Evolutionary conservation across 1,140 invertebrate species (phyloP).

Genomic region (Leptonema lineaticorne): DNA sequence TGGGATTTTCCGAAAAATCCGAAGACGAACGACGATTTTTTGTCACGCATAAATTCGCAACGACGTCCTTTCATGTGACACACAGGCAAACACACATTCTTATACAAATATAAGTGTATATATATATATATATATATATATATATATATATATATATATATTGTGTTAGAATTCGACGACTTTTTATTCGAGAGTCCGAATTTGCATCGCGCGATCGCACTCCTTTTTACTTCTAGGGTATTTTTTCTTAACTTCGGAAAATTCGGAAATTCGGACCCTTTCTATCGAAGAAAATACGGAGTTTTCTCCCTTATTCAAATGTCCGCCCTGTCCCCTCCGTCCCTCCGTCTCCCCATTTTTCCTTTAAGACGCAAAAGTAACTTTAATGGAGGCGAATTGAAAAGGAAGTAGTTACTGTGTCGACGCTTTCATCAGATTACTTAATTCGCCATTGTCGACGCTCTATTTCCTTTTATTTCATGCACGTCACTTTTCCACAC

Average conservation of each 20-base stretch:
- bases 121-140: too few relatives aligned
- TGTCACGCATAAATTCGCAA: slow-evolving; percentile 6
- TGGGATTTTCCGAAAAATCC: neutral
- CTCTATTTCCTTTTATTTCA: neutral
- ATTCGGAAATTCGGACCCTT: slow-evolving; percentile 7
- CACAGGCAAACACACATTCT: neutral
- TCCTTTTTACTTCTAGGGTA: too few relatives aligned
- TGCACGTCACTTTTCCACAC: neutral
- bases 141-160: too few relatives aligned
- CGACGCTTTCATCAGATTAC: slow-evolving; percentile 10
- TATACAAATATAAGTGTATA: too few relatives aligned
- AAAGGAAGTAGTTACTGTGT: slow-evolving; percentile 14
- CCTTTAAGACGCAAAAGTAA: too few relatives aligned
- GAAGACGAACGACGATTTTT: neutral
- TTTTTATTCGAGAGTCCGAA: slow-evolving; percentile 19
- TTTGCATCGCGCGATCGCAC: neutral
- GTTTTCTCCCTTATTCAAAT: too few relatives aligned
- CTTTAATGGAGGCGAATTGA: slow-evolving; percentile 21
- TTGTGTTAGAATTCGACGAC: slow-evolving; percentile 23
- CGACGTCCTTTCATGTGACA: neutral
- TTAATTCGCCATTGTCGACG: slow-evolving; percentile 5
- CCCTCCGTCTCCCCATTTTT: too few relatives aligned
- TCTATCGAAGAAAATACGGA: neutral
- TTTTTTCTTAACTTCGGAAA: neutral
- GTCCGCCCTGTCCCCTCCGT: neutral